phyloP scores from a whole-genome alignment of 2,113 vertebrate species.

The Mustela nigripes region DNA sequence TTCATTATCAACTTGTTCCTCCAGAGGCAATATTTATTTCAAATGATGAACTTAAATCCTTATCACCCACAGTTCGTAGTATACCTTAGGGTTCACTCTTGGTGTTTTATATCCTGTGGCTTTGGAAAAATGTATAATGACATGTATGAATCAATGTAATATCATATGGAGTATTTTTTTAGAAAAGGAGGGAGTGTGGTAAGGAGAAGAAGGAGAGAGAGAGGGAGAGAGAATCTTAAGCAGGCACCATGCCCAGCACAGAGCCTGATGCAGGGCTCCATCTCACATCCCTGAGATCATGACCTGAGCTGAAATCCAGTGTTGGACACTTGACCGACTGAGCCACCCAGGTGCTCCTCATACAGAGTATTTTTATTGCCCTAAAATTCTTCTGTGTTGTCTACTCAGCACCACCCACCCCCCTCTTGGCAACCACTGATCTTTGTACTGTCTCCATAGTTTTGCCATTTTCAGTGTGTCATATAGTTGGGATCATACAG shows the following conservation, averaged over 20 bases:
- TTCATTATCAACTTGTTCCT: background rate
- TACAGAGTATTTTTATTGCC: background rate
- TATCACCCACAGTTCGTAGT: background rate
- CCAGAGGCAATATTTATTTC: background rate
- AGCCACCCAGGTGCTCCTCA: background rate
- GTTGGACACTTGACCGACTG: background rate
- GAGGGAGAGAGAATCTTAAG: background rate
- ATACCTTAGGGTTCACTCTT: background rate
- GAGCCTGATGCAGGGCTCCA: background rate
- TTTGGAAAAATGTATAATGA: background rate
- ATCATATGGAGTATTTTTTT: background rate
- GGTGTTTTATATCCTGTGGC: background rate
- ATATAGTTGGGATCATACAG: background rate
- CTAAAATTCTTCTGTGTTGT: background rate
- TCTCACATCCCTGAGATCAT: background rate
- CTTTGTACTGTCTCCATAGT: background rate
- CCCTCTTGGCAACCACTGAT: background rate
- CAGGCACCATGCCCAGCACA: no score
- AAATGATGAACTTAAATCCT: background rate
- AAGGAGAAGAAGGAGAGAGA: background rate
- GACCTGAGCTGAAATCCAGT: background rate
- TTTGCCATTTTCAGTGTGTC: background rate
- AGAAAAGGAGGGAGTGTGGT: background rate
- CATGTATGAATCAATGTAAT: background rate
- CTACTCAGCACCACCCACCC: background rate